phyloP scores from a whole-genome alignment of 1,140 invertebrate genomes.

The Aphidius ervi region DNA sequence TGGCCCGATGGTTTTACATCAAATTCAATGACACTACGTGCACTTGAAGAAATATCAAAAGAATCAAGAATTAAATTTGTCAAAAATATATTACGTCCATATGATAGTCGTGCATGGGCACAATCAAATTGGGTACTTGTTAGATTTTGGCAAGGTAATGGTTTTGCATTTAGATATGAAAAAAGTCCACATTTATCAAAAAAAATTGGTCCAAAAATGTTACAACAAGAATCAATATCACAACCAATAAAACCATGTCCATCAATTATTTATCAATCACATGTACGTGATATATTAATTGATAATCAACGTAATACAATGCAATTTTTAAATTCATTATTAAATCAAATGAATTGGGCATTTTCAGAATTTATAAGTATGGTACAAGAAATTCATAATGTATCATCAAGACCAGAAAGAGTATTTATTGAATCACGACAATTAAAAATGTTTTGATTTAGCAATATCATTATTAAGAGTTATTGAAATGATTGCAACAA shows the following conservation, averaged over 20 bases:
- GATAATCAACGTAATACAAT: conserved; percentile 50
- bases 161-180: conserved; percentile 75
- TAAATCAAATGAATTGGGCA: conserved; percentile 84
- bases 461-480: conserved; percentile 68
- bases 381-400: conserved; percentile 70
- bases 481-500: conserved; percentile 72
- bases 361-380: conserved; percentile 85
- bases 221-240: conserved; percentile 47
- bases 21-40: conserved; percentile 56
- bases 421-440: conserved; percentile 71
- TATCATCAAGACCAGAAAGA: conserved; percentile 60
- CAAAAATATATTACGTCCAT: conserved; percentile 67
- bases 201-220: conserved; percentile 49
- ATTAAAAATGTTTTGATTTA: conserved; percentile 76
- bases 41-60: conserved; percentile 61
- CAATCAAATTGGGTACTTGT: conserved; percentile 83
- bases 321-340: conserved; percentile 71
- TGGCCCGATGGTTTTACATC: conserved; percentile 67
- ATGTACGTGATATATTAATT: conserved; percentile 55
- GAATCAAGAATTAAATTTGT: conserved; percentile 58
- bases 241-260: conserved; percentile 60
- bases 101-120: conserved; percentile 80
- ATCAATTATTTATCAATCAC: conserved; percentile 57
- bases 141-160: conserved; percentile 79
- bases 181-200: conserved; percentile 58